phyloP scores from a whole-genome alignment of 2,888 invertebrate genomes.

The Drosophila mimica region DNA sequence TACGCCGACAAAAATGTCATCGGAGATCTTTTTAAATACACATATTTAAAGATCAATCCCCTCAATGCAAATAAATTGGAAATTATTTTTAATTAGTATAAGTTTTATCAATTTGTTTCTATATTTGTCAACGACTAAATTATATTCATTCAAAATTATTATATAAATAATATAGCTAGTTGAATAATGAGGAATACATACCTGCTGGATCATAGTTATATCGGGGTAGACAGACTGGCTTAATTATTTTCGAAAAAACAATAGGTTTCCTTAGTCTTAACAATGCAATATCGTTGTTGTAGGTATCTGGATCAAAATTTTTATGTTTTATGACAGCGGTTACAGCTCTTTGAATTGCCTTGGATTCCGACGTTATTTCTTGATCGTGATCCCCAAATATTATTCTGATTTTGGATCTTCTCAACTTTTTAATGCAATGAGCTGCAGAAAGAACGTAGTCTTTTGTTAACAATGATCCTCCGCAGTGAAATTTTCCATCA shows the following conservation, averaged over 20 bases:
- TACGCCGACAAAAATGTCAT: background rate
- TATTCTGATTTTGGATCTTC: conserved; percentile 92
- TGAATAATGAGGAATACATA: conserved; percentile 80
- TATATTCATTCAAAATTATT: background rate
- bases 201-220: conserved; percentile 86
- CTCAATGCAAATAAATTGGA: background rate
- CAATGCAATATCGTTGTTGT: conserved; percentile 94
- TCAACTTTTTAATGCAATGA: conserved; percentile 92
- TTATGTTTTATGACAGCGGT: conserved; percentile 91
- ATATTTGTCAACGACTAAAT: background rate
- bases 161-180: background rate
- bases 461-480: conserved; percentile 92
- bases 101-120: background rate
- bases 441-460: conserved; percentile 95
- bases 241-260: conserved; percentile 87
- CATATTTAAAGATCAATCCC: background rate
- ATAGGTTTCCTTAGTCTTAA: conserved; percentile 92
- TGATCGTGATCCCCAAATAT: conserved; percentile 95
- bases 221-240: conserved; percentile 91
- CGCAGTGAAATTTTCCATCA: conserved; percentile 95
- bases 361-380: conserved; percentile 90
- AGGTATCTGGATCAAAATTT: conserved; percentile 93
- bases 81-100: background rate
- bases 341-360: conserved; percentile 93
- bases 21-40: background rate